A percentile compares a stretch with the other conserved stretches of the same genome.
These are phyloP conservation scores for Asbolus verrucosus DNA, from an alignment of 1,140 invertebrate species.

Conservation along the genomic window DNA sequence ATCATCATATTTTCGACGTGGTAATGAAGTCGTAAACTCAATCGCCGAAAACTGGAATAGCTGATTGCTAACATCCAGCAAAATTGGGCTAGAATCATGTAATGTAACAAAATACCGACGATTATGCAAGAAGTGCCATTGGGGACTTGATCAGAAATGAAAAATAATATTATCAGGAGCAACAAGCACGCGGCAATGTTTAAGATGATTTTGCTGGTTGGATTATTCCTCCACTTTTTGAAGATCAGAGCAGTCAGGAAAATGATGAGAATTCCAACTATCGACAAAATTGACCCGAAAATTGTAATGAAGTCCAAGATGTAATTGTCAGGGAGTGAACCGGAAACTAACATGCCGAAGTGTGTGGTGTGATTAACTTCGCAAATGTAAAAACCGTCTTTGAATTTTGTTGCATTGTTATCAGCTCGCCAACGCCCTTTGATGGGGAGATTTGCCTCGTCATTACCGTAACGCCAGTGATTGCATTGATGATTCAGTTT, in stretches of 20 bases:
- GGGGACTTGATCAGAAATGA: neutral
- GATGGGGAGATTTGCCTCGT: neutral
- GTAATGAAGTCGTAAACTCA: neutral
- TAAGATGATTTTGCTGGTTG: neutral
- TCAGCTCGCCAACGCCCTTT: neutral
- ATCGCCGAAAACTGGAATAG: neutral
- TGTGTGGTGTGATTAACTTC: constrained; percentile 19
- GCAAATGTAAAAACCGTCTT: neutral
- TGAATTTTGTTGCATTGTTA: neutral
- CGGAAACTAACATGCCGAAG: constrained; percentile 26
- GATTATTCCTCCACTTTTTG: constrained; percentile 1
- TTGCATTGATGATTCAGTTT: neutral
- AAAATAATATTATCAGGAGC: constrained; percentile 7
- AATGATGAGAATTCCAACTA: neutral
- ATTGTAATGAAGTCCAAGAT: constrained; percentile 9
- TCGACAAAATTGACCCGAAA: constrained; percentile 1
- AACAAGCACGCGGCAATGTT: constrained; percentile 4
- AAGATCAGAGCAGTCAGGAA: neutral
- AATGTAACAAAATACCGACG: constrained; percentile 8
- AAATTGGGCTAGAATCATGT: neutral
- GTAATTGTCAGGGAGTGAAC: neutral
- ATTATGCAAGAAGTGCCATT: neutral
- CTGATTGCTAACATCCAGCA: neutral
- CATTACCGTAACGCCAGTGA: constrained; percentile 15
- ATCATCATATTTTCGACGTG: neutral